Evolutionary conservation across 2,113 vertebrate species (phyloP), one percentile per base, ranked within the genome.

Genomic region (Vidua chalybeata): DNA sequence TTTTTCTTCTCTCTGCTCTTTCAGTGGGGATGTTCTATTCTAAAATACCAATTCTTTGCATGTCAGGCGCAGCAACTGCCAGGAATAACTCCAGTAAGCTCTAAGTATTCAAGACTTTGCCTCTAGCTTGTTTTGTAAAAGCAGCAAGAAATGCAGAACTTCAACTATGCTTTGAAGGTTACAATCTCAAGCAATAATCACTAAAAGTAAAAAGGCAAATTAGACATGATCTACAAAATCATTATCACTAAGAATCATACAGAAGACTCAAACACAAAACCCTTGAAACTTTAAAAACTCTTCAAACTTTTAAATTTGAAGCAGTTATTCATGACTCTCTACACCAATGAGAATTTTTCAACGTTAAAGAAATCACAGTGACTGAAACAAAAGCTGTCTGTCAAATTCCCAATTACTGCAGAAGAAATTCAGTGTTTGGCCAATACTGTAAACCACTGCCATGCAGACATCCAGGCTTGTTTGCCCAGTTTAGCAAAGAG

Each of bases 11-110:
- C 82, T 79, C 69, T 69, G 62, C 43, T 94, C 56, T 89, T 93
- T 89, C 84, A 91, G 37, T 30, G 12, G 68, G 81, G 71, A 93
- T 95, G 75, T 89, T 96, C 93, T 94, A 91, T 87, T 94, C 94
- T 73, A 73, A 76, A 91, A 91, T 85, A 81, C 74, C 87, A 93
- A n/a, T 15, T 71, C 87, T 27, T 10, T 87, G 67, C 49, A 31
- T 79, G 91, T 89, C 89, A 94, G 87, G 84, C 89, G 93, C 66
- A 89, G 87, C 66, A 89, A 61, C 69, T 84, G 93, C 91, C 77
- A 69, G 66, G 14, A 95, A 86, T 78, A 96, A 91, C 28, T 62
- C 71, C 84, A 95, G 66, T 76, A 94, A 82, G 76, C 84, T 79
- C 78, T 43, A 84, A 79, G 89, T 87, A 94, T 94, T 93, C 89